Evolutionary conservation across 2,113 vertebrate species (phyloP), one percentile per base, ranked within the genome.

Genomic region (Axis porcinus): DNA sequence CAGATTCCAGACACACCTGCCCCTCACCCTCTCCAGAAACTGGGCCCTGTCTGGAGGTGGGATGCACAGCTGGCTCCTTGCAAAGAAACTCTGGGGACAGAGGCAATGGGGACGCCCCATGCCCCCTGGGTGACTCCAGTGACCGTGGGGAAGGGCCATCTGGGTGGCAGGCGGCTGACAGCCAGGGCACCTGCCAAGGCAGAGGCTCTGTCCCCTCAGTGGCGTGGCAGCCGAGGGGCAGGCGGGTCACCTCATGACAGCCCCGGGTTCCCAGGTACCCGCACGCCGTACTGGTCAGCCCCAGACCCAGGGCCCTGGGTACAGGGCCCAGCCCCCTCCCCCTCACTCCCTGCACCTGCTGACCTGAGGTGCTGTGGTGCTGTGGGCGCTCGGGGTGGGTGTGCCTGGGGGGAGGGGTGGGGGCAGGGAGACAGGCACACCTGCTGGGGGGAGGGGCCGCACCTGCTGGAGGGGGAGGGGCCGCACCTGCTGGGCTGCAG

Each of bases 211-310:
- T 57, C 19, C 88, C 21, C 70, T 47, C 28, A 27, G 88, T 21
- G 3, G 45, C 3, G 21, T 27, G 60, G 36, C 36, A 16, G 16
- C 6, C 1, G 0, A 40, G 87, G n/a, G 19, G 25, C 25, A 0
- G 27, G 28, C 4, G 10, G 16, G 64, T 76, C 50, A 5, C 6
- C 52, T 58, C 87, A 14, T 2, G 28, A 14, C 15, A 23, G 40
- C 40, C 70, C 54, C 0, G 3, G 74, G 30, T 11, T 17, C 6
- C 15, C 19, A 27, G 89, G 55, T n/a, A 13, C 15, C 23, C 45
- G 10, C 14, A 19, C 5, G 4, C 30, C 14, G 0, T 23, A 27
- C 19, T 23, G 67, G 47, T 76, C 27, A 43, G 50, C 52, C n/a
- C 17, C 6, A 23, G 28, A 9, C 36, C 52, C 7, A 6, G 7